Base-by-base conservation (phyloP, 2,797 vertebrate species). In the Takifugu rubripes region DNA sequence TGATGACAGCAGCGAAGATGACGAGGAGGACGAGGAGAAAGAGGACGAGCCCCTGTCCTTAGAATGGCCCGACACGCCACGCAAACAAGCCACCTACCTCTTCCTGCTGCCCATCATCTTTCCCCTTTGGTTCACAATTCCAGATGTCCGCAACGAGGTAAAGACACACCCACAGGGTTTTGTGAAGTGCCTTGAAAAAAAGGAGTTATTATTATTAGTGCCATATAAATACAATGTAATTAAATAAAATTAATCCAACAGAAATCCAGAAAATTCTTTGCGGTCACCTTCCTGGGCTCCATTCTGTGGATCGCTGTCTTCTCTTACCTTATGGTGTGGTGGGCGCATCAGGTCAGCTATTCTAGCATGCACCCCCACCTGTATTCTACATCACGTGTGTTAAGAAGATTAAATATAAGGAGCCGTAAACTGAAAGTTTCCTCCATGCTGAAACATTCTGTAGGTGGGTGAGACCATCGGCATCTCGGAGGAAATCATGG, bases 271-370 rank as follows among this genome's bases (percentile, higher is more conserved):
- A 94, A 78, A 70, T 94, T 91, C 79, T 97, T 96, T 78, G 90
- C 73, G 27, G 3, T 92, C 52, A 96, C 95, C 0, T 98, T 98
- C 78, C 84, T 98, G 54, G 96, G 94, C 67, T 94, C 96, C 45
- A 97, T 98, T 72, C 0, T 92, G 47, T 98, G 96, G 96, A 98
- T 98, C 64, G 96, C 84, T 52, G 65, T 87, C 8, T 96, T 97
- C 79, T 98, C 96, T 40, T 98, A 98, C 81, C 93, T 98, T 68
- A 96, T 98, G 96, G 95, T 98, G 80, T 98, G 96, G 96, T 98
- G 96, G 96, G 96, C 96, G 50, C 96, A 98, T 89, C 96, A 98
- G 96, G 96, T 98, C 64, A 78, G 87, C 74, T 5, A 16, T 29
- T 29, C 33, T 43, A n/a, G 3, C 49, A 14, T 54, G 48, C 31